Evolutionary conservation across 23 tunicate species (phyloP).

Genomic region (Botrylloides violaceus): DNA sequence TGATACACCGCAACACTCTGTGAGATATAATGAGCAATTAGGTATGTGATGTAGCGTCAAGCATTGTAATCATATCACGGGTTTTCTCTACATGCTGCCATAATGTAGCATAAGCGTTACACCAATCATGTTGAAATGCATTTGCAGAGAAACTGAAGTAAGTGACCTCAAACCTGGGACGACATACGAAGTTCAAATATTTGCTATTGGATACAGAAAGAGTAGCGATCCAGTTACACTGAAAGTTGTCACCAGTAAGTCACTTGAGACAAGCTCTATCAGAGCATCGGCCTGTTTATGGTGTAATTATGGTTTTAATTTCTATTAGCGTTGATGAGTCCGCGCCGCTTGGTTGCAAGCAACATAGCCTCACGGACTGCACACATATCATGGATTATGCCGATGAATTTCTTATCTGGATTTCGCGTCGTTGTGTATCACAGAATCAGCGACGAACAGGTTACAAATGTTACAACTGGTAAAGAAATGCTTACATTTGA

Average conservation of each 20-base stretch:
- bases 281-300: background rate
- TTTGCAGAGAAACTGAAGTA: slow-evolving; percentile 15
- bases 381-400: slow-evolving; percentile 21
- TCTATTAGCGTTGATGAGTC: slow-evolving; percentile 32
- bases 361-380: slow-evolving; percentile 13
- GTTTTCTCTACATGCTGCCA: too few relatives aligned
- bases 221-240: slow-evolving; percentile 30
- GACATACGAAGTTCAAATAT: slow-evolving; percentile 23
- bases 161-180: slow-evolving; percentile 36
- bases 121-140: background rate
- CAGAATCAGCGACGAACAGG: background rate
- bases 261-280: background rate
- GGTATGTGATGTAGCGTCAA: too few relatives aligned
- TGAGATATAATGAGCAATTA: too few relatives aligned
- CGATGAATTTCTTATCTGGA: slow-evolving; percentile 13
- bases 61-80: too few relatives aligned
- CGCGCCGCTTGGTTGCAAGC: slow-evolving; percentile 17
- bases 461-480: slow-evolving; percentile 20
- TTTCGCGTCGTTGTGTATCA: slow-evolving; percentile 8
- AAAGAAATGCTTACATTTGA: background rate
- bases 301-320: background rate
- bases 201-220: slow-evolving; percentile 48
- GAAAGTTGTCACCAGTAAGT: slow-evolving; percentile 36
- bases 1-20: too few relatives aligned
- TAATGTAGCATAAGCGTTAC: too few relatives aligned